A percentile compares a stretch with the other conserved stretches of the same genome.
Evolutionary conservation across 92 coral and sea anemone genomes (phyloP).

Genomic region (Hydrozoanthus gracilis): DNA sequence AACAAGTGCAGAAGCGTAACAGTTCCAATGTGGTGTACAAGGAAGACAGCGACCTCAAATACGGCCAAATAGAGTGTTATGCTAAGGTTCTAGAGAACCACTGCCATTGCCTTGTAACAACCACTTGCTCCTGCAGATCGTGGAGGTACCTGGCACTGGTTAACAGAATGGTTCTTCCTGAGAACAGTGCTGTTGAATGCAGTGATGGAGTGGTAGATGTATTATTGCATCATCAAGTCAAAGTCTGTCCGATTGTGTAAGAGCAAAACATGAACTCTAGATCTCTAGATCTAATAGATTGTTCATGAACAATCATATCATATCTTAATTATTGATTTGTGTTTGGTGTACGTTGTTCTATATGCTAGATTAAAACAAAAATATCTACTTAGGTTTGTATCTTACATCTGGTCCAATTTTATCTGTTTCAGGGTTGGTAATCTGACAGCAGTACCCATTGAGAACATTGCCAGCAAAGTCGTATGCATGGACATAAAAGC

Average conservation of each 20-base stretch:
- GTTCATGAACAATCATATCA: not conserved
- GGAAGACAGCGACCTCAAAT: constrained; percentile 13
- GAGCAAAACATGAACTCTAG: constrained; percentile 14
- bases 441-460: constrained; percentile 2
- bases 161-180: constrained; percentile 20
- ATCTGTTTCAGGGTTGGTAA: not conserved
- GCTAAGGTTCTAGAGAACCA: constrained; percentile 37
- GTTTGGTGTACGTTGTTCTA: no score
- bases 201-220: constrained; percentile 57
- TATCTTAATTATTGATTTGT: not conserved
- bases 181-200: constrained; percentile 32
- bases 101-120: constrained; percentile 44
- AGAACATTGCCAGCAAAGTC: constrained; percentile 10
- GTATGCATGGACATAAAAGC: constrained; percentile 24
- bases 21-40: constrained; percentile 48
- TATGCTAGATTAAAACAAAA: no score
- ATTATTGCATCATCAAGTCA: constrained; percentile 41
- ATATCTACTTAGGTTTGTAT: no score
- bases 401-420: no score
- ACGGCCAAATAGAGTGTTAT: constrained; percentile 49
- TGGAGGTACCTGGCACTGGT: constrained; percentile 51
- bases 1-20: constrained; percentile 44
- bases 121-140: constrained; percentile 35
- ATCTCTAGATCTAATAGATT: no score
- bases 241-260: constrained; percentile 53